A percentile compares a stretch with the other conserved stretches of the same genome.
These are phyloP conservation scores for Chironomus tentans DNA, from an alignment of 2,888 invertebrate genomes.

Conservation along the genomic window DNA sequence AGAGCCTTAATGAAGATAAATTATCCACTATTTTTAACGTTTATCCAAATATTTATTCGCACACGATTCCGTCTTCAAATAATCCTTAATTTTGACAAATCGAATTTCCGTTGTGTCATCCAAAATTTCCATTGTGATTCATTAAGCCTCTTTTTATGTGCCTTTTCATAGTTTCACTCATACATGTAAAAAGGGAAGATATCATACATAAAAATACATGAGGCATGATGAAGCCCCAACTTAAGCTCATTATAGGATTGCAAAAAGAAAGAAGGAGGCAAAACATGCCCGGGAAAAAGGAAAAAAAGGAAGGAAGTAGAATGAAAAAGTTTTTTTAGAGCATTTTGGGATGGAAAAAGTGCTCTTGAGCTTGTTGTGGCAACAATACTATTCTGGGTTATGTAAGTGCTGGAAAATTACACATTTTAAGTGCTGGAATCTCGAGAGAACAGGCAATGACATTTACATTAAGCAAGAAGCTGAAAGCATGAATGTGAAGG, in stretches of 20 bases:
- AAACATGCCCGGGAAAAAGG: not conserved
- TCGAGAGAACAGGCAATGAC: too few species aligned
- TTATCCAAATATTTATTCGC: too few species aligned
- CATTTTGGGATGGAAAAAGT: too few species aligned
- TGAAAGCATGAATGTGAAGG: not conserved
- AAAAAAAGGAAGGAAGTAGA: not conserved
- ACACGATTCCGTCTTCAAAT: not conserved
- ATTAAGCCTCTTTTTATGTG: not conserved
- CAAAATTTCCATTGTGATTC: not conserved
- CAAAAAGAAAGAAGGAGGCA: not conserved
- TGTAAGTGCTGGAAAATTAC: too few species aligned
- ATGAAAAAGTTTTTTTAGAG: not conserved
- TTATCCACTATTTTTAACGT: too few species aligned
- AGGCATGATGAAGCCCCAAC: not conserved
- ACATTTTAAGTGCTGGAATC: too few species aligned
- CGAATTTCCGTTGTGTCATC: not conserved
- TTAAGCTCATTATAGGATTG: slow-evolving; percentile 1
- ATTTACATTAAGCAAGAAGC: not conserved
- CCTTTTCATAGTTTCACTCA: not conserved
- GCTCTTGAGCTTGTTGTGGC: too few species aligned
- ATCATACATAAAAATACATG: not conserved
- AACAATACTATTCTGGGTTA: too few species aligned
- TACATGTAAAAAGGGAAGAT: not conserved
- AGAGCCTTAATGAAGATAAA: not conserved
- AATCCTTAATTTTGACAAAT: slow-evolving; percentile 1